A percentile compares a stretch with the other conserved stretches of the same genome.
Conservation (phyloP, 2,888 invertebrate genomes). For the Drosophila limbata region DNA sequence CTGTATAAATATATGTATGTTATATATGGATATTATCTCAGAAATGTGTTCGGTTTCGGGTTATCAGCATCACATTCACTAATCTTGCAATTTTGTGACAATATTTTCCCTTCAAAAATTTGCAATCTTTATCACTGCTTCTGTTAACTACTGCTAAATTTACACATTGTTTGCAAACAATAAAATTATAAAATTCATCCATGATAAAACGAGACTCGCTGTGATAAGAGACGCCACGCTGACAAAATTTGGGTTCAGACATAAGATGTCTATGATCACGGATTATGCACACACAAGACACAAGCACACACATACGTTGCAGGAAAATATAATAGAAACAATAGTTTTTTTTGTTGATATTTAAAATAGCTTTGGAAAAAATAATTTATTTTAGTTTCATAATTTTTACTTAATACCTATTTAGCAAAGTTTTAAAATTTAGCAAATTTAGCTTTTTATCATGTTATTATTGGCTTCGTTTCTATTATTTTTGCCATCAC, state of each 20-base stretch:
- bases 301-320: not conserved
- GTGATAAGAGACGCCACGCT: constrained; percentile 19
- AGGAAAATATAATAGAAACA: too few relatives aligned
- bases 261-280: constrained; percentile 10
- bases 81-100: constrained; percentile 44
- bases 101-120: constrained; percentile 31
- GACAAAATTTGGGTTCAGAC: constrained; percentile 5
- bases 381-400: too few relatives aligned
- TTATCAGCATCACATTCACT: constrained; percentile 55
- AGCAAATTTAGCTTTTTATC: too few relatives aligned
- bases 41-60: constrained; percentile 8
- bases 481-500: too few relatives aligned
- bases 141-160: constrained; percentile 57
- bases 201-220: constrained; percentile 9
- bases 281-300: not conserved
- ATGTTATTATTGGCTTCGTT: too few relatives aligned
- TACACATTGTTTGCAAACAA: constrained; percentile 59
- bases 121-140: constrained; percentile 52
- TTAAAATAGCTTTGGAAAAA: too few relatives aligned
- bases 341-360: too few relatives aligned
- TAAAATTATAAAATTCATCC: constrained; percentile 24
- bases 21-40: not conserved
- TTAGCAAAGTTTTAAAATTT: too few relatives aligned
- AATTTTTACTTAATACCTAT: too few relatives aligned
- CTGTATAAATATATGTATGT: not conserved